Evolutionary conservation across 1,140 invertebrate species (phyloP), one percentile per base, ranked within the genome.

Genomic region (Achroia grisella): DNA sequence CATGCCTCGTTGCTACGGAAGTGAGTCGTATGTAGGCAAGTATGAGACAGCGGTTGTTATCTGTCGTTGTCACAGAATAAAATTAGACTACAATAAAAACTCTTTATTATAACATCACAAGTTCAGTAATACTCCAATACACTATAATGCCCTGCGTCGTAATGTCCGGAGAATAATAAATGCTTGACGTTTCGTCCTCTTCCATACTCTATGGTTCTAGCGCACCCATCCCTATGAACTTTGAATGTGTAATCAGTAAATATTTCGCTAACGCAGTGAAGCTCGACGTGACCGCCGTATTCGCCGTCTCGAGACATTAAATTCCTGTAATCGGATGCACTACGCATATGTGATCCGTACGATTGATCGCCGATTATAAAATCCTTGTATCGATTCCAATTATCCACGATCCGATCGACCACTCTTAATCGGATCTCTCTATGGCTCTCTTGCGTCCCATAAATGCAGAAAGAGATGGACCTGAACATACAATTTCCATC

Each of bases 401-500:
- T 64, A 29, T 62, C 56, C 6, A 69, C 64, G 0, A 79, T 67
- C n/a, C 64, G 47, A 1, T 79, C 62, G 3, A 82, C 72, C 4
- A 71, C 78, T 13, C 56, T 44, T 17, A 71, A 11, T 10, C 75
- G 55, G 39, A 82, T 71, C 40, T 78, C 78, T 32, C 71, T 44
- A 30, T 82, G 74, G 4, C 63, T 61, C 10, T 82, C 75, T 42
- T 82, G 78, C n/a, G 69, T 82, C 6, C 61, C 63, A 35, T 61
- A 76, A n/a, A 82, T 44, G 40, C 71, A 74, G 49, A 71, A 81
- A 5, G 77, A 77, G 13, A 77, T 60, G 6, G 79, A 76, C 51
- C 77, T 62, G 53, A 81, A 83, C 44, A 85, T 55, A 50, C 79
- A 82, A 53, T 82, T 82, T 10, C 78, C 78, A 39, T 82, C 75